Evolutionary conservation across 2,797 vertebrate species (phyloP), one percentile per base, ranked within the genome.

Genomic region (Moxostoma hubbsi): DNA sequence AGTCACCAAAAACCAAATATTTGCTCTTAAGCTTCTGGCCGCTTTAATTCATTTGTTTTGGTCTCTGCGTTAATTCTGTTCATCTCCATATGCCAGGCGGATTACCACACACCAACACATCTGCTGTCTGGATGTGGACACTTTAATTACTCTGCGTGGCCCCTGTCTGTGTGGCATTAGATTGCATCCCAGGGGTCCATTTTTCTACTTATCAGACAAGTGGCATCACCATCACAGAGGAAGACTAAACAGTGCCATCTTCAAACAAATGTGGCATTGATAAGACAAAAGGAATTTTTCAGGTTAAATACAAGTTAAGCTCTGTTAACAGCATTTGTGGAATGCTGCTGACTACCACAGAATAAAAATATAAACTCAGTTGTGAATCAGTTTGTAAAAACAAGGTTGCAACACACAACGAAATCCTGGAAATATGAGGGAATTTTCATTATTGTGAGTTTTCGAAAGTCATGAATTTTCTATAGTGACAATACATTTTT

Each of bases 71-170:
- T 95, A 94, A 96, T 94, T 94, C 93, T 91, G 69, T 88, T 84
- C 86, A 82, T 89, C 90, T 91, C 92, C 93, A 92, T 94, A 94
- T 94, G 93, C 90, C 88, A 89, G 80, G 83, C 84, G 90, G 91
- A 94, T 94, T 94, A 95, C 86, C 87, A 85, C 88, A 90, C 74
- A 83, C 82, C 71, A 47, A n/a, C n/a, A 78, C 85, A 89, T 77
- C 75, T 88, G 89, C 90, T 86, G 88, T 93, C 91, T 92, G 89
- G 89, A 89, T 80, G 80, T 88, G 83, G 89, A 86, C 85, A 78
- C 83, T 88, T 87, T 94, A 94, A 95, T 95, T 91, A 90, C 79
- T 86, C 90, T 80, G 87, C 81, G 88, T 85, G 86, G 85, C 83
- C 84, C 86, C 80, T 88, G 84, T 81, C 87, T 88, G 90, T 85